Evolutionary conservation across 1,140 invertebrate genomes (phyloP), one percentile per base, ranked within the genome.

Genomic region (Diachasmimorpha longicaudata): DNA sequence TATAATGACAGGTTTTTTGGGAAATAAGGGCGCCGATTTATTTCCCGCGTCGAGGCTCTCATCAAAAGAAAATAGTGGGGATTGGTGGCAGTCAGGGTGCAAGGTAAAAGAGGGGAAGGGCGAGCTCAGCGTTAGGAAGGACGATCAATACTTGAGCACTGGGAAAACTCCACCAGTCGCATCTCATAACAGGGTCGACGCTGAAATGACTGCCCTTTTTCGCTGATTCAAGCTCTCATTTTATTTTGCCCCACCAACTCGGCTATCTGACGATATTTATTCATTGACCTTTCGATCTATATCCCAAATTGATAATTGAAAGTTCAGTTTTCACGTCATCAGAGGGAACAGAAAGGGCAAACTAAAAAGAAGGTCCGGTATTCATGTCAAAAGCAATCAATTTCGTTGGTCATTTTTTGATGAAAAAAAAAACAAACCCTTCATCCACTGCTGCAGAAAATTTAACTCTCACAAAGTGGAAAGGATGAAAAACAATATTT

Each of bases 61-160:
- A 9, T 19, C 14, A 52, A 52, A 52, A 52, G n/a, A 52, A 52
- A 52, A 52, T 16, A 52, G 48, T 52, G 13, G 48, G 48, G 48
- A 63, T 63, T 10, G 23, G 19, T 63, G 23, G 66, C 25, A 39
- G 36, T 36, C 36, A 16, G 36, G 9, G 58, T 66, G 58, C 31
- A 68, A 37, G 36, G 13, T 68, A 39, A 63, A 68, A 68, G 66
- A 19, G 66, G n/a, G 31, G 31, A 14, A 68, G 16, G 66, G 66
- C 21, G 19, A 31, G 66, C 19, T 36, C 16, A 19, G 73, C 6
- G 79, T 73, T 70, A 78, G 76, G 42, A 55, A 71, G 75, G 48
- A 74, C 75, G 82, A 83, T 83, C 82, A 83, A 83, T 83, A 83
- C 82, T 81, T 78, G 79, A 81, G 81, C 77, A 83, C 81, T 80